phyloP scores from a whole-genome alignment of 2,113 vertebrate genomes.

The Phyllopteryx taeniolatus region DNA sequence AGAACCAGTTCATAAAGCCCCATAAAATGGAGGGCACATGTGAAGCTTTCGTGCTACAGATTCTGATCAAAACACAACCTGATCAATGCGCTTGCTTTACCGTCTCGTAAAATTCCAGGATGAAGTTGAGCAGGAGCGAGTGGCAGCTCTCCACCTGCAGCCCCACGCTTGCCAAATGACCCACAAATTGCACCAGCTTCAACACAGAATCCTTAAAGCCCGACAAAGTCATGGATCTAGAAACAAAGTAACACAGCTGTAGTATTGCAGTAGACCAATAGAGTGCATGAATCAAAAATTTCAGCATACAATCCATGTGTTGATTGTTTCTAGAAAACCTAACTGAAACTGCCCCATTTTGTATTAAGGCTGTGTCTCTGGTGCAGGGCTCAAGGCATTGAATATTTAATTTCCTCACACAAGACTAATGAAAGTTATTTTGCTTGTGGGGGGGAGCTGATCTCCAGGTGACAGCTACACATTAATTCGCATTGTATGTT shows the following conservation, averaged over 20 bases:
- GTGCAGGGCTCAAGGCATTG: too few species aligned
- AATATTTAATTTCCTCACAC: background rate
- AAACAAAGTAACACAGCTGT: background rate
- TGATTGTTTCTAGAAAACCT: background rate
- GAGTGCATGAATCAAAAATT: background rate
- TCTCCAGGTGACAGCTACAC: background rate
- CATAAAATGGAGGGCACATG: background rate
- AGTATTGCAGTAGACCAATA: background rate
- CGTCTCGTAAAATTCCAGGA: conserved; percentile 88
- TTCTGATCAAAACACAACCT: background rate
- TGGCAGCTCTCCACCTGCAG: conserved; percentile 79
- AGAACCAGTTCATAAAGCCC: background rate
- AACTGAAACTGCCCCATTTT: background rate
- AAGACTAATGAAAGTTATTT: background rate
- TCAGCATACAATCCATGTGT: background rate
- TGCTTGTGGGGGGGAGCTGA: too few species aligned
- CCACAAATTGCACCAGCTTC: conserved; percentile 83
- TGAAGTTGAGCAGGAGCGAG: conserved; percentile 80
- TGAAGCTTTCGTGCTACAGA: background rate
- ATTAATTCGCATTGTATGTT: background rate
- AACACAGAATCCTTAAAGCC: conserved; percentile 75
- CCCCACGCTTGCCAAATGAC: conserved; percentile 73
- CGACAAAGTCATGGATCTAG: conserved; percentile 82
- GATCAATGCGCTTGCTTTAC: conserved; percentile 63
- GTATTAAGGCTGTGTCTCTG: background rate